Percentiles rank a stretch among this genome's conserved stretches.
These are phyloP conservation scores for Ptychobarbus kaznakovi DNA, from an alignment of 2,797 vertebrate species.

Conservation along the genomic window DNA sequence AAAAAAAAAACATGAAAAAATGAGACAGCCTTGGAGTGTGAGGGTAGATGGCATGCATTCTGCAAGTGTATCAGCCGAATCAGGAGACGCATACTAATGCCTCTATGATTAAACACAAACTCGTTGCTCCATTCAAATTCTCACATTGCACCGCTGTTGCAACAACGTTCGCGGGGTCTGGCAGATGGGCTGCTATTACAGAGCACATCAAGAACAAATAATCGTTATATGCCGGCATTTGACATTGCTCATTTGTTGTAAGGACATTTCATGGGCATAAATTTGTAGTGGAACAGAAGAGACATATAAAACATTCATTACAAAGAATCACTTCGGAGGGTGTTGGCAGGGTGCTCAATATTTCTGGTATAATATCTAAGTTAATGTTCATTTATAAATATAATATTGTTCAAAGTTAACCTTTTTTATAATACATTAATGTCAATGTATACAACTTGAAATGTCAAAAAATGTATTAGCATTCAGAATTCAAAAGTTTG, in stretches of 20 bases:
- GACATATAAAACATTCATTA: constrained; percentile 7
- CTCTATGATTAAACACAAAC: constrained; percentile 73
- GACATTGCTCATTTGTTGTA: constrained; percentile 19
- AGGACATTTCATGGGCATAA: constrained; percentile 15
- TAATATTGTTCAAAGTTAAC: neutral
- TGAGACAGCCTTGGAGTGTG: constrained; percentile 47
- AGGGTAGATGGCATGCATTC: constrained; percentile 43
- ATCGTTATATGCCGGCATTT: constrained; percentile 48
- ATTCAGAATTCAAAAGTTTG: neutral
- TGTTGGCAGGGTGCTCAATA: neutral
- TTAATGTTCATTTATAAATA: neutral
- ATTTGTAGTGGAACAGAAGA: constrained; percentile 1
- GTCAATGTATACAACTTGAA: too few species aligned
- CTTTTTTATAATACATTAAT: neutral
- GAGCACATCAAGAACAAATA: constrained; percentile 52
- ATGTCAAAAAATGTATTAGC: too few species aligned
- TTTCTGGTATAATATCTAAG: neutral
- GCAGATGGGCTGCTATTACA: constrained; percentile 53
- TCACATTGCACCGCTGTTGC: constrained; percentile 49
- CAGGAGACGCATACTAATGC: constrained; percentile 67
- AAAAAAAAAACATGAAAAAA: constrained; percentile 26
- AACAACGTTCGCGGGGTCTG: constrained; percentile 32
- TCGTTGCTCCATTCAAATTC: constrained; percentile 53
- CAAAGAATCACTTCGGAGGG: neutral
- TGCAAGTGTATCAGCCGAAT: constrained; percentile 56